phyloP scores from a whole-genome alignment of 2,113 vertebrate genomes.

The Pluvianellus socialis region DNA sequence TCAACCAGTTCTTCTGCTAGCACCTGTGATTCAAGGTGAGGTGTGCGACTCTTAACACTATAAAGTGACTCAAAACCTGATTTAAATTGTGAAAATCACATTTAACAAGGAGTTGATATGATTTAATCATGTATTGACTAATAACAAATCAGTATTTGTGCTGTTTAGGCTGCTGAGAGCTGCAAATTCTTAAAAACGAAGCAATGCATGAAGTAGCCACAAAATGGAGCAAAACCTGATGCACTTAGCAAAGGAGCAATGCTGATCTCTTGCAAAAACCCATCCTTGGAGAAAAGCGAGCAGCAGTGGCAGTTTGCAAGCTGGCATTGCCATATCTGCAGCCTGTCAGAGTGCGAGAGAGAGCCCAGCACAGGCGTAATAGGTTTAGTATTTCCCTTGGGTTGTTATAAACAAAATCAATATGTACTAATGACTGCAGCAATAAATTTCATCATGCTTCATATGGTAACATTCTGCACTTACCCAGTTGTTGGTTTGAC shows the following conservation, averaged over 20 bases:
- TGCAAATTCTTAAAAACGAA: background rate
- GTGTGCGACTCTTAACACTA: background rate
- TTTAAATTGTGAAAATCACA: background rate
- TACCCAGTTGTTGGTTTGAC: slow-evolving; percentile 74
- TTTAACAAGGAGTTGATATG: background rate
- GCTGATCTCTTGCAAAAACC: background rate
- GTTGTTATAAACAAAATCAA: slow-evolving; percentile 75
- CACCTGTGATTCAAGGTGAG: background rate
- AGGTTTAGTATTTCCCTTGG: slow-evolving; percentile 71
- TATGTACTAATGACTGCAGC: slow-evolving; percentile 76
- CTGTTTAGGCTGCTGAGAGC: background rate
- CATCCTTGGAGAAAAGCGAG: background rate
- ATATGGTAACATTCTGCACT: slow-evolving; percentile 68
- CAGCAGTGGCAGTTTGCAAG: background rate
- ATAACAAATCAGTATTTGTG: background rate
- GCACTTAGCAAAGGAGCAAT: background rate
- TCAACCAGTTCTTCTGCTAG: background rate
- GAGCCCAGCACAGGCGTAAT: slow-evolving; percentile 33
- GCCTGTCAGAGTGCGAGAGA: background rate
- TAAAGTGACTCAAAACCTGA: background rate
- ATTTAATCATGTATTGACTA: background rate
- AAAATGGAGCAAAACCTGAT: background rate
- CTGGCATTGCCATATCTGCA: background rate
- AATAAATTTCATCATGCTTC: slow-evolving; percentile 78
- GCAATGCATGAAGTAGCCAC: background rate